phyloP scores from a whole-genome alignment of 2,888 invertebrate genomes.

The Philereme transversata region DNA sequence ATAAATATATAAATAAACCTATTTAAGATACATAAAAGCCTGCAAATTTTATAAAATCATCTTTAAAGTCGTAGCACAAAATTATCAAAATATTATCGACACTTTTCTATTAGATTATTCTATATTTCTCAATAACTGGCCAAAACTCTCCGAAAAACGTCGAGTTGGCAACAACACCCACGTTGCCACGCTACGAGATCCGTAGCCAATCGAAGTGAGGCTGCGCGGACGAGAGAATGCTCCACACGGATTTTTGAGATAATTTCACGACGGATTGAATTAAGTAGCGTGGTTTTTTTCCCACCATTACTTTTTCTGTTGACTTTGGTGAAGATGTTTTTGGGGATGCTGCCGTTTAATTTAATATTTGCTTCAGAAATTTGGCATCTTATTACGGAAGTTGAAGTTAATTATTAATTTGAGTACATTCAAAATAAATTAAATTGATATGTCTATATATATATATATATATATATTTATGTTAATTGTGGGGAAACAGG shows the following conservation, averaged over 20 bases:
- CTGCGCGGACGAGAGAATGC: constrained; percentile 67
- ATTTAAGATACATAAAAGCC: too few species aligned
- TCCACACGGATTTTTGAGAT: constrained; percentile 59
- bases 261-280: constrained; percentile 44
- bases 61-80: too few species aligned
- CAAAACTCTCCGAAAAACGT: neutral
- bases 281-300: constrained; percentile 44
- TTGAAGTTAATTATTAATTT: constrained; percentile 5
- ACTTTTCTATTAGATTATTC: neutral
- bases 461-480: too few species aligned
- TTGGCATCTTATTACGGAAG: constrained; percentile 7
- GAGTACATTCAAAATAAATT: too few species aligned
- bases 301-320: constrained; percentile 36
- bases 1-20: too few species aligned
- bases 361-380: constrained; percentile 15
- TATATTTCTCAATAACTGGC: neutral
- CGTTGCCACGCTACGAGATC: constrained; percentile 82
- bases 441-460: too few species aligned
- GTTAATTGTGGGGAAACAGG: too few species aligned
- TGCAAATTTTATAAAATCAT: too few species aligned
- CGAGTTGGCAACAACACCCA: constrained; percentile 39
- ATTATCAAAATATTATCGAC: too few species aligned
- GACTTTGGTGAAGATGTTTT: constrained; percentile 32
- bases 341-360: constrained; percentile 11
- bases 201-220: constrained; percentile 82